These are phyloP conservation scores for Fistularia commersonii DNA, from an alignment of 2,797 vertebrate genomes.

Conservation along the genomic window DNA sequence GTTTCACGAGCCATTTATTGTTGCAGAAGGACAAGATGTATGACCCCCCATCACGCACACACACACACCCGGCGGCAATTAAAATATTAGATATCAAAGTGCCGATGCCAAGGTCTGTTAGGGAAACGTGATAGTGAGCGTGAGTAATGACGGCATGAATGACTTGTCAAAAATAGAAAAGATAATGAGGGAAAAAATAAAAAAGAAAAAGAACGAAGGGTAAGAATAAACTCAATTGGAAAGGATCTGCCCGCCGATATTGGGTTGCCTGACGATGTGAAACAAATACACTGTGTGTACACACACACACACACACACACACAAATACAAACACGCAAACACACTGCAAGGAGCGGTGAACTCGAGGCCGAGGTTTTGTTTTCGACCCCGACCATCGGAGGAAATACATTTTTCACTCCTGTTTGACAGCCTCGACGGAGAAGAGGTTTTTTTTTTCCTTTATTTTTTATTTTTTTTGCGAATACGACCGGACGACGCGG, in stretches of 20 bases:
- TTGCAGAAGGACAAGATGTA: conserved; percentile 68
- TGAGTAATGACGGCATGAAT: conserved; percentile 68
- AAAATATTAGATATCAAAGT: conserved; percentile 82
- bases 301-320: background rate
- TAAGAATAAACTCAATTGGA: conserved; percentile 56
- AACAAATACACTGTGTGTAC: background rate
- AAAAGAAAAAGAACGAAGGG: conserved; percentile 41
- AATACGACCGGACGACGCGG: conserved; percentile 68
- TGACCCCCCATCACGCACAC: no score
- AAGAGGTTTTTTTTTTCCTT: no score
- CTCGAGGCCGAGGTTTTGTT: conserved; percentile 64
- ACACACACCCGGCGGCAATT: no score
- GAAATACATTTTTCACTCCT: conserved; percentile 74
- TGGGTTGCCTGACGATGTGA: background rate
- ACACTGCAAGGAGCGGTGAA: conserved; percentile 57
- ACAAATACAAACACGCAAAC: background rate
- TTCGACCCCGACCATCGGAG: conserved; percentile 54
- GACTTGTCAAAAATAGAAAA: conserved; percentile 55
- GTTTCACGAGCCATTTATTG: conserved; percentile 49
- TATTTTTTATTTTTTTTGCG: conserved; percentile 71
- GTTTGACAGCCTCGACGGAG: conserved; percentile 78
- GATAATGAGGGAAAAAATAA: conserved; percentile 13
- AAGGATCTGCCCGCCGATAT: conserved; percentile 46
- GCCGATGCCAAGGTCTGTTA: conserved; percentile 59
- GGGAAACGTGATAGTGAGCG: conserved; percentile 71